phyloP scores from a whole-genome alignment of 2,797 vertebrate genomes.

The Chrysocyon brachyurus region DNA sequence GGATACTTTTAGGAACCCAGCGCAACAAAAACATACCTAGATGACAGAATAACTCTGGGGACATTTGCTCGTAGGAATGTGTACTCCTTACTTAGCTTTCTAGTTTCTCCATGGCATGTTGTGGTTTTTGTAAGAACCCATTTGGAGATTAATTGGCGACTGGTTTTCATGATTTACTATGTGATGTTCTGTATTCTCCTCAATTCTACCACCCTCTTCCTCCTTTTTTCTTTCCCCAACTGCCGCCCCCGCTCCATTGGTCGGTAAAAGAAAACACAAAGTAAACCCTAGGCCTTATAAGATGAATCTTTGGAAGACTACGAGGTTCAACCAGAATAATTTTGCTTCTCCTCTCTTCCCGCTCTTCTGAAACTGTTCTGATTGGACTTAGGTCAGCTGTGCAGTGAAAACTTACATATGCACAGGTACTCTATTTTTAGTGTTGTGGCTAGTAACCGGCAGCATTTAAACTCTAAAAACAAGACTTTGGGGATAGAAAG shows the following conservation, averaged over 20 bases:
- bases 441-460: neutral
- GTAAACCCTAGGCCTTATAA: neutral
- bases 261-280: neutral
- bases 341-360: slow-evolving; percentile 32
- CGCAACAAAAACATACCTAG: slow-evolving; percentile 34
- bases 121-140: slow-evolving; percentile 6
- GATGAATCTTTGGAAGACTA: neutral
- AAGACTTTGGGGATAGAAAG: slow-evolving; percentile 34
- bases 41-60: slow-evolving; percentile 40
- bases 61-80: neutral
- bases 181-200: neutral
- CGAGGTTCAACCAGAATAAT: neutral
- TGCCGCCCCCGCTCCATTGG: neutral
- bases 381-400: slow-evolving; percentile 46
- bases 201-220: neutral
- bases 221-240: neutral
- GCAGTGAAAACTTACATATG: slow-evolving; percentile 41
- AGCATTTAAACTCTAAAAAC: slow-evolving; percentile 59
- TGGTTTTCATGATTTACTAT: slow-evolving; percentile 30
- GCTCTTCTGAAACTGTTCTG: slow-evolving; percentile 60
- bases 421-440: slow-evolving; percentile 53
- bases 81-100: slow-evolving; percentile 17
- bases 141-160: neutral
- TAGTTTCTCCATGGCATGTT: slow-evolving; percentile 1
- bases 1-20: slow-evolving; percentile 34